A percentile compares a stretch with the other conserved stretches of the same genome.
Conservation (phyloP, 2,888 invertebrate genomes). For the Metallyticus violacea region DNA sequence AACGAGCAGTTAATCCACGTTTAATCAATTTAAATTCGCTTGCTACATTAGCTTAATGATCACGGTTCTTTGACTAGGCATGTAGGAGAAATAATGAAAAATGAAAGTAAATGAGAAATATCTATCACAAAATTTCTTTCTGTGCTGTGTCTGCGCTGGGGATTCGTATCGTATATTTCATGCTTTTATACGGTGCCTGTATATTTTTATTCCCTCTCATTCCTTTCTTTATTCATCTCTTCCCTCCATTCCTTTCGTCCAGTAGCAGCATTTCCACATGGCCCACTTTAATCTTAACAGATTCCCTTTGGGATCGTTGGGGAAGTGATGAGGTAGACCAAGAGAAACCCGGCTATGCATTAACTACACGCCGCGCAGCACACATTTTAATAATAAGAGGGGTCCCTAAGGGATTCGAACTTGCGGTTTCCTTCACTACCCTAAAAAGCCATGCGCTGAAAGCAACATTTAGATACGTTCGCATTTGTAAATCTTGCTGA, state of each 20-base stretch:
- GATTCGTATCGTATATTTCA: too few species aligned
- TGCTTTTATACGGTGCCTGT: neutral
- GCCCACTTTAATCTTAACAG: neutral
- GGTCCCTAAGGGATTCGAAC: neutral
- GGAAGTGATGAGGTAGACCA: neutral
- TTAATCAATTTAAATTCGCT: too few species aligned
- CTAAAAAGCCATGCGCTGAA: too few species aligned
- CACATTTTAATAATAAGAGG: too few species aligned
- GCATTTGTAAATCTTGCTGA: too few species aligned
- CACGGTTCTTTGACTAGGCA: too few species aligned
- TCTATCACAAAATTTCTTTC: too few species aligned
- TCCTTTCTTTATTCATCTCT: too few species aligned
- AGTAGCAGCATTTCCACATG: neutral
- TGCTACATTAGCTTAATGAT: neutral
- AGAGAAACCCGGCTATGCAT: too few species aligned
- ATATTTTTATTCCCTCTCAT: neutral
- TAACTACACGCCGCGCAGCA: neutral
- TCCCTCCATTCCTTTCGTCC: neutral
- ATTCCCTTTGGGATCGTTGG: neutral
- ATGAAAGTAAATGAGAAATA: too few species aligned
- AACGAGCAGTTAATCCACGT: too few species aligned
- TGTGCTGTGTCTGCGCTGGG: too few species aligned
- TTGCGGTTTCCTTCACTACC: neutral
- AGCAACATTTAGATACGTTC: neutral
- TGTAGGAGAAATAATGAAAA: neutral